Base-by-base conservation (phyloP, 2,797 vertebrate species). In the Eremophila alpestris region DNA sequence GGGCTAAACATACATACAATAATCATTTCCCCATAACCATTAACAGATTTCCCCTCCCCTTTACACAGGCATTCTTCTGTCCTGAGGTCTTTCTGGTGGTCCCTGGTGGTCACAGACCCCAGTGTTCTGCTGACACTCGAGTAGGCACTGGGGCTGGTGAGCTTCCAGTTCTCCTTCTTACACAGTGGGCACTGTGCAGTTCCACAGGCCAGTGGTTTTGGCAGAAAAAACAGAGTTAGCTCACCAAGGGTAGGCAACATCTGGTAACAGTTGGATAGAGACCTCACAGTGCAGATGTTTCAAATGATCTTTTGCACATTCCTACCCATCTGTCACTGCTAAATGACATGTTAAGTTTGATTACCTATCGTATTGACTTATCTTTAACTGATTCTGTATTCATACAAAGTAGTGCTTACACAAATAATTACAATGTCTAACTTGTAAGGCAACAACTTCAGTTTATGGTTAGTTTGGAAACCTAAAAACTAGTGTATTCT, bases 121-220 rank as follows among this genome's bases (percentile, higher is more conserved):
- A 16, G 1, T 2, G 5, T 22, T 18, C n/a, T 32, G 48, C 22
- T 62, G 79, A 7, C 40, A 45, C 26, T 27, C 0, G 0, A 19
- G 58, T 8, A 38, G 48, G 18, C 48, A 19, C n/a, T n/a, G 58
- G 48, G n/a, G 15, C 48, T 46, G 41, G 23, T n/a, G 49, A 46
- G 15, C 49, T 63, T 71, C 4, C n/a, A 63, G 18, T 8, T 54
- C 15, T 45, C 27, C n/a, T 60, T 34, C 46, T 38, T n/a, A 4
- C 40, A 40, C 27, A 7, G 3, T 7, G 29, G 23, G 8, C 29
- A 46, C 13, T 48, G 29, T 16, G 38, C 41, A 55, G 68, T 38
- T 40, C 34, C 30, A 11, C 2, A 9, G 41, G 40, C 29, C 49
- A 63, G 46, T 43, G 55, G 26, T 16, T 51, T 69, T 36, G 65